Evolutionary conservation across 2,797 vertebrate species (phyloP), one percentile per base, ranked within the genome.

Genomic region (Melanotaenia parkinsoni): DNA sequence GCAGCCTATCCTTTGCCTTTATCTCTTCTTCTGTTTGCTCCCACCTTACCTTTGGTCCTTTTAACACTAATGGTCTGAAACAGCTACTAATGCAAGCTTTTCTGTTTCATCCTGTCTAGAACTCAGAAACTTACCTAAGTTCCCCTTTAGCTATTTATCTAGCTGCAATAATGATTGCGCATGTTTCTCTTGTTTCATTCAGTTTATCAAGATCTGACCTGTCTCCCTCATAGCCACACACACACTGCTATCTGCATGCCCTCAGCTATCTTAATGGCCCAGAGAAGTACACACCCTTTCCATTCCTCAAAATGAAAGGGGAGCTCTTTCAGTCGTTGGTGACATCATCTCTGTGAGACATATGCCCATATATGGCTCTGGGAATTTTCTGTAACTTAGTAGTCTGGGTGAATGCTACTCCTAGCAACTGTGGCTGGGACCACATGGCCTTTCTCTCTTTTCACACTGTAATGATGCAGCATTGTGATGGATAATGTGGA

Each of bases 341-440:
- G 91, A 95, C 94, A 93, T 95, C 94, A 95, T 94, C 84, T 79
- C 54, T 88, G 57, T 86, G 90, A 91, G 93, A 91, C 92, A 85
- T 33, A 80, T 85, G 86, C 66, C 93, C 92, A 84, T 93, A 94
- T 92, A 93, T 89, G 92, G 93, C 77, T 74, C 38, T 70, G 58
- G 78, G 63, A 65, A 5, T 53, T 71, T 70, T 71, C 58, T 50
- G 32, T 61, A 67, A 75, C 37, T 67, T 80, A 10, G 63, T 63
- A 28, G 72, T n/a, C 63, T 64, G 56, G 43, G 58, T 62, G 20
- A 53, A 38, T 26, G 40, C 51, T 72, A 43, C 53, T 58, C 45
- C 0, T 66, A 63, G 37, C 56, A 85, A 56, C 62, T 45, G n/a
- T 68, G 26, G 68, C 40, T 1, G 0, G 0, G 26, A 58, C 50